Conservation (phyloP, 2,113 vertebrate species). For the Pseudorectes ferrugineus region DNA sequence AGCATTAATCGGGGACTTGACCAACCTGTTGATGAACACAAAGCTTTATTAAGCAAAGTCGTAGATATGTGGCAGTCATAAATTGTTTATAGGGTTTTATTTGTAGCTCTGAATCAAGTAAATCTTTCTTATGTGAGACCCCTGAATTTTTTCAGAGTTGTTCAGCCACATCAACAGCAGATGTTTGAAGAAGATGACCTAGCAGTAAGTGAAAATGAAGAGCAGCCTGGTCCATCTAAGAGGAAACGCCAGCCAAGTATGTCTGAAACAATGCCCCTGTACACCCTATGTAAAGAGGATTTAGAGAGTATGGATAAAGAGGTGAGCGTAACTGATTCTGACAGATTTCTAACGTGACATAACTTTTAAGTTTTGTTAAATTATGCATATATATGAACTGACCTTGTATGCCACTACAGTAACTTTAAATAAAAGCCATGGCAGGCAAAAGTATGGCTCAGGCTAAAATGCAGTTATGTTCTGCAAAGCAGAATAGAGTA, state of each 20-base stretch:
- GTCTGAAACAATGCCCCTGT: conserved; percentile 95
- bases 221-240: conserved; percentile 84
- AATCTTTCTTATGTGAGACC: conserved; percentile 25
- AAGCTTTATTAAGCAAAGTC: neutral
- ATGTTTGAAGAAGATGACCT: conserved; percentile 72
- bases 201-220: conserved; percentile 69
- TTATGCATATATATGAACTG: neutral
- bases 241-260: conserved; percentile 93
- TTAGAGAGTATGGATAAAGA: conserved; percentile 98
- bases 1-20: neutral
- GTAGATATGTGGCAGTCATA: neutral
- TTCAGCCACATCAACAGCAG: conserved; percentile 74
- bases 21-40: neutral
- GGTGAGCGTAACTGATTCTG: conserved; percentile 73
- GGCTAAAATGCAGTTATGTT: neutral
- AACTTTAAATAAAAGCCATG: neutral
- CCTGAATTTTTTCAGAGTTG: conserved; percentile 77
- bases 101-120: neutral
- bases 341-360: neutral
- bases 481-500: neutral
- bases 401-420: neutral
- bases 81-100: neutral
- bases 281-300: conserved; percentile 95
- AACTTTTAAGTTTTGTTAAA: neutral
- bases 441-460: neutral